These are phyloP conservation scores for Chionoecetes opilio DNA, from an alignment of 1,140 invertebrate genomes.

Conservation along the genomic window DNA sequence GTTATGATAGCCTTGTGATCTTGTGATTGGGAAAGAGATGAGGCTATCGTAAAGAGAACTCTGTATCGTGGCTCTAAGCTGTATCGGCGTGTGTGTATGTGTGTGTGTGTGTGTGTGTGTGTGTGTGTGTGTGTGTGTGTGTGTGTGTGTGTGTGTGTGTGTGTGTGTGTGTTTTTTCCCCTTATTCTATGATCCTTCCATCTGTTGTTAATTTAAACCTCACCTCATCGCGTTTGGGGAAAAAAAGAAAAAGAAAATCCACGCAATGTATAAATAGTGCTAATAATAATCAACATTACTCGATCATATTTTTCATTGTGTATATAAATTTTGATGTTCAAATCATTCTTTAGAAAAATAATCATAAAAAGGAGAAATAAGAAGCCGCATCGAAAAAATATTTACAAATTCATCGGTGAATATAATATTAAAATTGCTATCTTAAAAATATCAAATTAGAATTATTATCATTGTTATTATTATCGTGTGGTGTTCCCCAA, in stretches of 20 bases:
- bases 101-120: conserved; percentile 18
- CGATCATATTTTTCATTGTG: background rate
- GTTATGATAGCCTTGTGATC: no score
- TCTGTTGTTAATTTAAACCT: background rate
- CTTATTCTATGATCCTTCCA: background rate
- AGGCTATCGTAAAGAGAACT: background rate
- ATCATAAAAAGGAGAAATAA: background rate
- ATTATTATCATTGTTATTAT: conserved; percentile 15
- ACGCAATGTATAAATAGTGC: no score
- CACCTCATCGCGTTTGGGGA: background rate
- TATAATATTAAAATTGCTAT: no score
- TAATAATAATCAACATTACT: background rate
- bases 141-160: conserved; percentile 27
- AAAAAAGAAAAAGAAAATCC: background rate
- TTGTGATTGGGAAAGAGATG: no score
- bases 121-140: conserved; percentile 27
- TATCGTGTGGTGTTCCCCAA: background rate
- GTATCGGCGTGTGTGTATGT: background rate
- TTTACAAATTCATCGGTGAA: no score
- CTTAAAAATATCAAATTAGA: no score
- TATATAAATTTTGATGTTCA: background rate
- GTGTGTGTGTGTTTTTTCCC: background rate
- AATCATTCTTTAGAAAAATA: background rate
- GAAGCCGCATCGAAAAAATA: no score
- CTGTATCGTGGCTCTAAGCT: no score